Evolutionary conservation across 2,888 invertebrate species (phyloP), one percentile per base, ranked within the genome.

Genomic region (Drosophila nr. fundita): DNA sequence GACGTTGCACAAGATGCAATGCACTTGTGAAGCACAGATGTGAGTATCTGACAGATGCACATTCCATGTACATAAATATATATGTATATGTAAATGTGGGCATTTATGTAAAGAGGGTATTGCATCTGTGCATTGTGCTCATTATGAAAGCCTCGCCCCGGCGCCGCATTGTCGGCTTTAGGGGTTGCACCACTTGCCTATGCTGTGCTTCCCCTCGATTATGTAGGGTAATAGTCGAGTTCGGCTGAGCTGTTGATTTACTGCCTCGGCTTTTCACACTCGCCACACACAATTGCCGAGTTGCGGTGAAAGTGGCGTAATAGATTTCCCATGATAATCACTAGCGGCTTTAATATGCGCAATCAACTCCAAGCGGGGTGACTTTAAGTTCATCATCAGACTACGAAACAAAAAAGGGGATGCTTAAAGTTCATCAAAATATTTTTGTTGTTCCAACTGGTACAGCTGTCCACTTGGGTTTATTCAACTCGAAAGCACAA

Each of bases 241-340:
- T 66, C 15, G 36, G 48, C 60, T 65, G 63, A 49, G 71, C 36
- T 66, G 76, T 62, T 80, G 78, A 76, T 81, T 76, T 78, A 78
- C 54, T 59, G 81, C 61, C 63, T 24, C 73, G 32, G 29, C 60
- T 78, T 73, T 78, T 81, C 82, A 66, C 82, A 77, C 78, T 65
- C 60, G 38, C 32, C n/a, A 32, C 38, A 30, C 30, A 15, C 53
- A 40, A 60, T 55, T 62, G 57, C 5, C 49, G 54, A 52, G 50
- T 67, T 76, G 81, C 58, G 86, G 88, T 79, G 90, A 89, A 84
- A 84, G 88, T 89, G 86, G 30, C 60, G 52, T 48, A 50, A 80
- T 67, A 76, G 66, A 64, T 70, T 81, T 67, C 52, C 54, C 64
- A 73, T 65, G 32, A 48, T 68, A 65, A 52, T 21, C 55, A 65